Base-by-base conservation (phyloP, 1,140 invertebrate species). In the Caenorhabditis remanei region DNA sequence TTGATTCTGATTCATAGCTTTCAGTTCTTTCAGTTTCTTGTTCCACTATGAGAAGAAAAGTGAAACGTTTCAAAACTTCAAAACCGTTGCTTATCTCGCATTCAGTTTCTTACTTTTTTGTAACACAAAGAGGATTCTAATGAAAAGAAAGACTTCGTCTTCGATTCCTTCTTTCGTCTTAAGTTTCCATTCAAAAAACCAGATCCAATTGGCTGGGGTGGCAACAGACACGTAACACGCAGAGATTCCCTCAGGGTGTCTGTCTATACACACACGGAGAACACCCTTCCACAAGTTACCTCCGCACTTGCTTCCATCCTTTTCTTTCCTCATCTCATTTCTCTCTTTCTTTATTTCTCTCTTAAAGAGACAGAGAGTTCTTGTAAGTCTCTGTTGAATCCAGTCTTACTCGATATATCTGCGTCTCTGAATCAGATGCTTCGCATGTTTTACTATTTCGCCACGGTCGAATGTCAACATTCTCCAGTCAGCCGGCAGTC, bases 221-320 rank as follows among this genome's bases (percentile, higher is more conserved):
- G 65, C 65, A 71, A 71, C 41, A 71, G 41, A 71, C 65, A 46
- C 40, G 65, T 46, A 71, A 65, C 21, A 65, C 56, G 21, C 56
- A 32, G 0, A 19, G 46, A 71, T 71, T 48, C 41, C 53, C 43
- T 32, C 11, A 24, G 71, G 71, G 71, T 79, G 71, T 79, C 71
- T 79, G 71, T 40, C 13, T 53, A 79, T 21, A 79, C 71, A 75
- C 43, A 50, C 71, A 79, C n/a, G 13, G 3, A 50, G 71, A 79
- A 79, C 71, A 79, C 71, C 71, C 71, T 79, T 71, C 71, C 71
- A 24, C 46, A 79, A 79, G 46, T 79, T 79, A 79, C 71, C 71
- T 79, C 71, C 46, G 21, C 46, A 48, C 46, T 53, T 46, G 16
- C 24, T 53, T 79, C 13, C 61, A 8, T 40, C 58, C n/a, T 9